Evolutionary conservation across 2,797 vertebrate species (phyloP), one percentile per base, ranked within the genome.

Genomic region (Anguilla marmorata): DNA sequence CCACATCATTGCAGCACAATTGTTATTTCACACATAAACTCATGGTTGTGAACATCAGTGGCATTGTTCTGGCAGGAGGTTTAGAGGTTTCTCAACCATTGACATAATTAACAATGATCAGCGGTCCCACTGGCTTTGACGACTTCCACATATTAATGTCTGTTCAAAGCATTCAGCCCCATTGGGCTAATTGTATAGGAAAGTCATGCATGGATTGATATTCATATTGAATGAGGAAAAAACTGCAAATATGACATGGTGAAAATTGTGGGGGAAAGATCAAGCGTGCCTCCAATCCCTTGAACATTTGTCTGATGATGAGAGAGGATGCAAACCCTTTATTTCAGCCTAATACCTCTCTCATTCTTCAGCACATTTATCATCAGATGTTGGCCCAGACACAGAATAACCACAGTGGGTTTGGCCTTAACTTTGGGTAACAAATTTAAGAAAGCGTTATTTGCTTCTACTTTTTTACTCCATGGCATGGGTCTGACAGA

Each of bases 31-130:
- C 84, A 56, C 86, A 76, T 85, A 87, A 85, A 76, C 85, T 60
- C 74, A 86, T 86, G 89, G 87, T 91, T 87, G 50, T 33, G 90
- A 90, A 89, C 58, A 27, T 84, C 86, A 80, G 91, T 91, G 80
- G 90, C 90, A 90, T 88, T 14, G 89, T 92, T 92, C 91, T 90
- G 90, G 90, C 85, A 88, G 72, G 14, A 52, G 92, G 92, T 94
- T 94, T 92, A 92, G 93, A 93, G 91, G 92, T 84, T 91, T 95
- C 94, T 93, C 90, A 90, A 94, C 94, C 93, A 93, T 93, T 95
- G 93, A 93, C 92, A 93, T 95, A 93, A 95, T 95, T 93, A 95
- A 92, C 93, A 89, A 92, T 95, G 95, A 96, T 96, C 95, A 95
- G 95, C 93, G 94, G 93, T 95, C 92, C 93, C 93, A 91, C 91